Evolutionary conservation across 2,888 invertebrate species (phyloP).

Genomic region (Hydropsyche betteni): DNA sequence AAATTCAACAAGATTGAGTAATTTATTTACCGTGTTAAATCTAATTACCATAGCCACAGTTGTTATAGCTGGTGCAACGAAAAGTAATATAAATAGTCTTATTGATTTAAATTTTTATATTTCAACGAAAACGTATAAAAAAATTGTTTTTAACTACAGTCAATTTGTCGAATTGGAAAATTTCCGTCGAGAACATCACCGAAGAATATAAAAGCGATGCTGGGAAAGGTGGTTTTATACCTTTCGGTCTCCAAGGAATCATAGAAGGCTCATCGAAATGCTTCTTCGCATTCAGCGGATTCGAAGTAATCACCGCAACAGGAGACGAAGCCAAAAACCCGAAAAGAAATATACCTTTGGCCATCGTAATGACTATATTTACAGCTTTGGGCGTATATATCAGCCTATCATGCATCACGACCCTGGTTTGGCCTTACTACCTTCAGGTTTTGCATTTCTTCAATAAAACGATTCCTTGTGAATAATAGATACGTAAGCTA

Average conservation of each 20-base stretch:
- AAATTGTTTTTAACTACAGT: conserved; percentile 63
- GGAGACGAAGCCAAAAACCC: conserved; percentile 96
- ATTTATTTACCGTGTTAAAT: conserved; percentile 89
- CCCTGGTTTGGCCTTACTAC: conserved; percentile 95
- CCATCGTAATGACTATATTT: conserved; percentile 84
- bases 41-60: conserved; percentile 83
- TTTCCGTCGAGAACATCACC: conserved; percentile 70
- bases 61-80: conserved; percentile 82
- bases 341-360: conserved; percentile 87
- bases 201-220: conserved; percentile 63
- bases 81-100: conserved; percentile 66
- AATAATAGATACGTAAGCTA: neutral
- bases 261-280: conserved; percentile 90
- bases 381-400: conserved; percentile 91
- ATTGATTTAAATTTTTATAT: neutral
- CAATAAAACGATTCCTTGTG: neutral
- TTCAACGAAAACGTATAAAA: neutral
- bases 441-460: conserved; percentile 68
- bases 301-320: conserved; percentile 91
- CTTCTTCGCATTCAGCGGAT: conserved; percentile 95
- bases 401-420: conserved; percentile 88
- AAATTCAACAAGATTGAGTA: conserved; percentile 88
- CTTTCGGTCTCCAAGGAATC: conserved; percentile 87
- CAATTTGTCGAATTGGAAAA: conserved; percentile 81
- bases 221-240: conserved; percentile 91